These are phyloP conservation scores for Corapipo altera DNA, from an alignment of 2,113 vertebrate genomes.

Conservation along the genomic window DNA sequence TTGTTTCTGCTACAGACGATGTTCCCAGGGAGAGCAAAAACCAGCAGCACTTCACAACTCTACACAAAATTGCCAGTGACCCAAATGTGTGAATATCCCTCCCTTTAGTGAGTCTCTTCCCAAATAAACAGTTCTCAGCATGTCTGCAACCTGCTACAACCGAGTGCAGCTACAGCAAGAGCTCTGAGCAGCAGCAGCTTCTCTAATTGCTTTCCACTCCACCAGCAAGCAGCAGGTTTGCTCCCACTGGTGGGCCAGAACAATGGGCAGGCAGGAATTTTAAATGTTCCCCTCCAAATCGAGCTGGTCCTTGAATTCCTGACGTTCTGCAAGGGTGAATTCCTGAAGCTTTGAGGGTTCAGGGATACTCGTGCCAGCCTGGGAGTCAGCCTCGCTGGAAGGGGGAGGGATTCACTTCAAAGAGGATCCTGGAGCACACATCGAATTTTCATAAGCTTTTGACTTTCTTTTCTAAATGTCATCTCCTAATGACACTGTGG, in stretches of 20 bases:
- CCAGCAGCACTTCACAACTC: not conserved
- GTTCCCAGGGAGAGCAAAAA: not conserved
- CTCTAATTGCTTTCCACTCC: constrained; percentile 46
- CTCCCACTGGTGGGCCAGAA: not conserved
- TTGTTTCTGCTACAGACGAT: not conserved
- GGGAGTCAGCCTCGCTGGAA: not conserved
- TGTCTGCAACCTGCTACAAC: not conserved
- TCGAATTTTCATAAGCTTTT: constrained; percentile 19
- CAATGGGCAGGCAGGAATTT: not conserved
- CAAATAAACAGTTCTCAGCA: constrained; percentile 26
- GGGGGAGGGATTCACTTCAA: not conserved
- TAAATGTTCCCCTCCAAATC: not conserved
- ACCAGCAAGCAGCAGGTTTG: not conserved
- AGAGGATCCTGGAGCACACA: not conserved
- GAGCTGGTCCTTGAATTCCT: not conserved
- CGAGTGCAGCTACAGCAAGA: not conserved
- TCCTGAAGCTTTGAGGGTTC: not conserved
- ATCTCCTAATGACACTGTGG: not conserved
- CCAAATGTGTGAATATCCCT: not conserved
- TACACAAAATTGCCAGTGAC: not conserved
- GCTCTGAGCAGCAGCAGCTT: constrained; percentile 10
- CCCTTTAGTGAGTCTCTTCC: not conserved
- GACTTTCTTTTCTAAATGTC: constrained; percentile 23
- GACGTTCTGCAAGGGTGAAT: not conserved
- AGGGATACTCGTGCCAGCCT: not conserved